These are phyloP conservation scores for Tarsius wallacei DNA, from an alignment of 2,797 vertebrate species.

Conservation along the genomic window DNA sequence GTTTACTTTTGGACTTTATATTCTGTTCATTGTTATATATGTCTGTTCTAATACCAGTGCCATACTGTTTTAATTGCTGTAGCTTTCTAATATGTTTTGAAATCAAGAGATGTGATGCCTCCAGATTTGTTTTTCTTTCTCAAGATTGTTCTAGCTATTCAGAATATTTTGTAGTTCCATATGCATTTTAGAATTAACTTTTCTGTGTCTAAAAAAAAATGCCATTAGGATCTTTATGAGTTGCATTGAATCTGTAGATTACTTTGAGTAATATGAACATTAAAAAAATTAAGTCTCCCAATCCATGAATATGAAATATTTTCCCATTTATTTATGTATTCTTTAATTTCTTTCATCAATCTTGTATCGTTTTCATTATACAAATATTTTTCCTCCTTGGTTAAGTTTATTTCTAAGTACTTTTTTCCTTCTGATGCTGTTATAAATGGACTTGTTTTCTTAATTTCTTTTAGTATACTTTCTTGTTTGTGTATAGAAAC, in stretches of 20 bases:
- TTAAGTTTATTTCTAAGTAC: constrained; percentile 24
- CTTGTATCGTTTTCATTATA: background rate
- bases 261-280: background rate
- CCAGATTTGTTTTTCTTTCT: constrained; percentile 20
- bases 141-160: constrained; percentile 1
- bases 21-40: background rate
- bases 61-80: background rate
- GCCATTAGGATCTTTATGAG: background rate
- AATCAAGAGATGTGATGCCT: constrained; percentile 3
- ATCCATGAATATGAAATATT: background rate
- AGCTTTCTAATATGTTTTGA: constrained; percentile 36
- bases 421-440: constrained; percentile 22
- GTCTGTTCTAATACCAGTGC: background rate
- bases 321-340: constrained; percentile 40
- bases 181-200: background rate
- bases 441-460: background rate
- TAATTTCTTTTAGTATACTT: constrained; percentile 24
- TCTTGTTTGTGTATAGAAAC: background rate
- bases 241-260: constrained; percentile 20
- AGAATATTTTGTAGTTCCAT: background rate
- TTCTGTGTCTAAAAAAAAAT: background rate
- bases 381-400: background rate
- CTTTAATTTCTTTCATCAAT: constrained; percentile 38
- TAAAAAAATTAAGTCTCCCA: background rate
- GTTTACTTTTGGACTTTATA: constrained; percentile 16